These are phyloP conservation scores for Drosophila bifasciata DNA, from an alignment of 1,140 invertebrate species.

Conservation along the genomic window DNA sequence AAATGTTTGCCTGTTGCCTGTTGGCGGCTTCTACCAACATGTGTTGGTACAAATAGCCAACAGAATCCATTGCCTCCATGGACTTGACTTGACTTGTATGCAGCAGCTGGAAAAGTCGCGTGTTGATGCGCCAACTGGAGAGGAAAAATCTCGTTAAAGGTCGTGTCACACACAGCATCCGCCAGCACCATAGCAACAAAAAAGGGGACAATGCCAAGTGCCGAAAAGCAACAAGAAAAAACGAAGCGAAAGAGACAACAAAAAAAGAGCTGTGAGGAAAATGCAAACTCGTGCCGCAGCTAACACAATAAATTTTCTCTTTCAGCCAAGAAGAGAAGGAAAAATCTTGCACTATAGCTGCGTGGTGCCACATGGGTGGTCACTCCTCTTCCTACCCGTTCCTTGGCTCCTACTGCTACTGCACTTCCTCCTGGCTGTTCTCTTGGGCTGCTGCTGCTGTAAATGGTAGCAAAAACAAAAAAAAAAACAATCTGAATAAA, in stretches of 20 bases:
- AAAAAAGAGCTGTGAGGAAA: slow-evolving; percentile 25
- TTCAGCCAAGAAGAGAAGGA: slow-evolving; percentile 53
- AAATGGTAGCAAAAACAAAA: slow-evolving; percentile 56
- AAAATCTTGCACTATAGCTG: slow-evolving; percentile 43
- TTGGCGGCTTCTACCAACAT: slow-evolving; percentile 56
- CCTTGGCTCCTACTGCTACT: neutral
- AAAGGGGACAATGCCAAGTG: slow-evolving; percentile 60
- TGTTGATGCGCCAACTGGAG: slow-evolving; percentile 75
- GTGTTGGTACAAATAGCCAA: slow-evolving; percentile 73
- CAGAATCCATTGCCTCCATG: neutral
- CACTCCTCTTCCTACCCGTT: neutral
- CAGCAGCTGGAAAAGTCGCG: slow-evolving; percentile 72
- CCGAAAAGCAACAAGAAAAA: slow-evolving; percentile 43
- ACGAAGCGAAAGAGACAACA: slow-evolving; percentile 7
- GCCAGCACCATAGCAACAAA: slow-evolving; percentile 4
- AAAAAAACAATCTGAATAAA: slow-evolving; percentile 67
- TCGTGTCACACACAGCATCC: slow-evolving; percentile 68
- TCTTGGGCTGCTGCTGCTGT: slow-evolving; percentile 8
- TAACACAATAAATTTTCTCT: slow-evolving; percentile 75
- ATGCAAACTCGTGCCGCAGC: slow-evolving; percentile 66
- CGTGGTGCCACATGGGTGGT: slow-evolving; percentile 58
- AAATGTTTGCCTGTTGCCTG: slow-evolving; percentile 69
- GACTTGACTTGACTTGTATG: no score
- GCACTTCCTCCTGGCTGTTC: neutral
- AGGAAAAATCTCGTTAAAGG: slow-evolving; percentile 80